A percentile compares a stretch with the other conserved stretches of the same genome.
phyloP scores from a whole-genome alignment of 2,797 vertebrate species.

The Pteropus rufus region DNA sequence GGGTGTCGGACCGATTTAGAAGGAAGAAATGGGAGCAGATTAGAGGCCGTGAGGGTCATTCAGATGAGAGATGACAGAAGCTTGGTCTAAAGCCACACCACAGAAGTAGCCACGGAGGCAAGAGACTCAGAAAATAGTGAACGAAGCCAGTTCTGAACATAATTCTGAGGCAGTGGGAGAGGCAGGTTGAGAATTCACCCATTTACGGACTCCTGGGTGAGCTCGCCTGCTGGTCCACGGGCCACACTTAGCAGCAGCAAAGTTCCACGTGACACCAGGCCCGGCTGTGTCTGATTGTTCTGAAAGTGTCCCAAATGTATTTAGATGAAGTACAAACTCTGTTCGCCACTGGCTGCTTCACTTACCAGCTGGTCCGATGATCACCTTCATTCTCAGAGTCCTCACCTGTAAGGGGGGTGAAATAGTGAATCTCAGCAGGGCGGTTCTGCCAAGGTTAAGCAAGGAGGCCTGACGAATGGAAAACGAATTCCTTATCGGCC shows the following conservation, averaged over 20 bases:
- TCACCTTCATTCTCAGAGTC: background rate
- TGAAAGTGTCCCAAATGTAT: background rate
- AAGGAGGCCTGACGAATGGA: rapidly evolving
- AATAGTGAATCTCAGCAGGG: rapidly evolving
- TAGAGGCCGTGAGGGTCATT: background rate
- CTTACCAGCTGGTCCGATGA: background rate
- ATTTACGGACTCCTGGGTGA: rapidly evolving
- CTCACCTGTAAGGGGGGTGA: background rate
- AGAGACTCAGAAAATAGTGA: background rate
- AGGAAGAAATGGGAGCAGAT: background rate
- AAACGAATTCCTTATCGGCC: background rate
- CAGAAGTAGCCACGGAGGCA: rapidly evolving
- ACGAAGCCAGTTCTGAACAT: background rate
- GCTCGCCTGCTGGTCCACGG: rapidly evolving
- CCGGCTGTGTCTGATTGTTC: no score
- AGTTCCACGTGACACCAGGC: rapidly evolving
- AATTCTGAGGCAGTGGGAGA: background rate
- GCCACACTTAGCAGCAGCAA: background rate
- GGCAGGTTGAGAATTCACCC: background rate
- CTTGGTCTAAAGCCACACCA: background rate
- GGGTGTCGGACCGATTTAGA: background rate
- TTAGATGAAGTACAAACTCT: background rate
- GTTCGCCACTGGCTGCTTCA: rapidly evolving
- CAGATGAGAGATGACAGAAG: background rate
- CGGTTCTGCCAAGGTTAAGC: background rate